phyloP scores from a whole-genome alignment of 2,797 vertebrate species.

The Thamnophis elegans region DNA sequence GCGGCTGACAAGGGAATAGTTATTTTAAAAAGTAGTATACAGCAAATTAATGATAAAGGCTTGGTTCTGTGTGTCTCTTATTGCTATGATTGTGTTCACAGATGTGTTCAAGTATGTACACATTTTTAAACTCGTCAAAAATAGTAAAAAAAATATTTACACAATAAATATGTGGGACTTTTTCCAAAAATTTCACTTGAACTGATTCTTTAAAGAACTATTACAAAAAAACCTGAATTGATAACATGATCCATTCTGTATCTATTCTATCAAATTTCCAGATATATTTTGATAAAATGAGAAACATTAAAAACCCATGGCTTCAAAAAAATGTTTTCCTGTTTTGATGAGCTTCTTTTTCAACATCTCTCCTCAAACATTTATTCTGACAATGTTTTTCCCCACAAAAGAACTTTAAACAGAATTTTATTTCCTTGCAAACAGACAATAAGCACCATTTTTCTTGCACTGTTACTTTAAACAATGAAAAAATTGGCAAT shows the following conservation, averaged over 20 bases:
- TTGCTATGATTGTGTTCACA: slow-evolving; percentile 86
- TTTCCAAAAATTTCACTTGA: slow-evolving; percentile 64
- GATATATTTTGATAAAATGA: slow-evolving; percentile 41
- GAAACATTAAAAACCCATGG: slow-evolving; percentile 55
- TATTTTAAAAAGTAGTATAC: slow-evolving; percentile 76
- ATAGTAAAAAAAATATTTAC: slow-evolving; percentile 78
- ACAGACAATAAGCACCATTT: slow-evolving; percentile 58
- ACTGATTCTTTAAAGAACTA: slow-evolving; percentile 68
- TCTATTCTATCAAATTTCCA: slow-evolving; percentile 44
- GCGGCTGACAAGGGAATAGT: slow-evolving; percentile 76
- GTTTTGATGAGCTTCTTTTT: slow-evolving; percentile 33
- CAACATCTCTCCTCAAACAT: not conserved
- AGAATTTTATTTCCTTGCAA: slow-evolving; percentile 62
- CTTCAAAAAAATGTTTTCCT: slow-evolving; percentile 15
- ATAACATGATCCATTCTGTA: slow-evolving; percentile 40
- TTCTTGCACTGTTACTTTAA: slow-evolving; percentile 39
- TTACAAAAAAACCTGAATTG: slow-evolving; percentile 44
- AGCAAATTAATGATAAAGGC: slow-evolving; percentile 74
- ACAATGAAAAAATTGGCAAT: slow-evolving; percentile 45
- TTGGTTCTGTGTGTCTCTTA: slow-evolving; percentile 85
- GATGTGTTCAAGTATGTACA: slow-evolving; percentile 86
- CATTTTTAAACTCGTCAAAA: slow-evolving; percentile 73
- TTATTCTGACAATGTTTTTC: not conserved
- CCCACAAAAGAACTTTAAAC: slow-evolving; percentile 25
- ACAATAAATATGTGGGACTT: slow-evolving; percentile 73